A percentile compares a stretch with the other conserved stretches of the same genome.
phyloP scores from a whole-genome alignment of 2,888 invertebrate genomes.

The Chrysopilus asiliformis region DNA sequence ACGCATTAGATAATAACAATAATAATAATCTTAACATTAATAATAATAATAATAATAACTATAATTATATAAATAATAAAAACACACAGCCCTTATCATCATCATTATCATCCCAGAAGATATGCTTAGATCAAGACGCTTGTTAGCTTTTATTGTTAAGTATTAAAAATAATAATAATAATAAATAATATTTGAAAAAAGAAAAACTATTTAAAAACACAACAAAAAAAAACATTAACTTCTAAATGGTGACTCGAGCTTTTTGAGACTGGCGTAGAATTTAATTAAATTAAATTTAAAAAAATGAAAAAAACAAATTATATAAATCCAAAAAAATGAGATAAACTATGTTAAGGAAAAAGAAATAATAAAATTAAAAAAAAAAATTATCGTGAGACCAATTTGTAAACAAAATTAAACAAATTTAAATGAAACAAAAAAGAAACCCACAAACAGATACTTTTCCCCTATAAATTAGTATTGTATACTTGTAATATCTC shows the following conservation, averaged over 20 bases:
- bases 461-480: too few relatives aligned
- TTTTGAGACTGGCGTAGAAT: constrained; percentile 39
- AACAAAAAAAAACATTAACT: constrained; percentile 16
- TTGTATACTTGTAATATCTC: too few relatives aligned
- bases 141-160: constrained; percentile 20
- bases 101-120: constrained; percentile 18
- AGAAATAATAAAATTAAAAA: constrained; percentile 13
- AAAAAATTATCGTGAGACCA: constrained; percentile 6
- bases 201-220: constrained; percentile 17
- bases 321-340: constrained; percentile 4
- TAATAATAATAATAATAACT: constrained; percentile 9
- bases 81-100: constrained; percentile 18
- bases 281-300: constrained; percentile 23
- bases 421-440: constrained; percentile 1
- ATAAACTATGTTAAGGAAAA: constrained; percentile 15
- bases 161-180: constrained; percentile 8
- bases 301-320: constrained; percentile 6
- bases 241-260: constrained; percentile 32
- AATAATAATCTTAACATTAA: constrained; percentile 8
- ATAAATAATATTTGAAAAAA: constrained; percentile 13
- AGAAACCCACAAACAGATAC: not conserved
- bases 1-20: constrained; percentile 3
- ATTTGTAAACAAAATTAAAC: constrained; percentile 1
- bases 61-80: constrained; percentile 6
- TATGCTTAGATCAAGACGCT: constrained; percentile 18